phyloP scores from a whole-genome alignment of 2,797 vertebrate species.

The Gastrophryne carolinensis region DNA sequence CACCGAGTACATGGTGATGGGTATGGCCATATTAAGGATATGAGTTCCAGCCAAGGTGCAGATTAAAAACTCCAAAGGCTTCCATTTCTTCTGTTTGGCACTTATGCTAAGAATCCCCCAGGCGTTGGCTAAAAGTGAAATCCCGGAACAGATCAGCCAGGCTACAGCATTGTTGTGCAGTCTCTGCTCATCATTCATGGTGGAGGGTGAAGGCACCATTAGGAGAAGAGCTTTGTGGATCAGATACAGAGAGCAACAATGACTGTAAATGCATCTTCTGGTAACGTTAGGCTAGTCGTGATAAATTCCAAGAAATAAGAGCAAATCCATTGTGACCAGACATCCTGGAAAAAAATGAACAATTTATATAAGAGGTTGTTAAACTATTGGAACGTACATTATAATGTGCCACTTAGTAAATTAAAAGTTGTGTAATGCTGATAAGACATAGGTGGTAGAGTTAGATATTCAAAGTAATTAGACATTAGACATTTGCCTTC shows the following conservation, averaged over 20 bases:
- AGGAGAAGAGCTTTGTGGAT: conserved; percentile 51
- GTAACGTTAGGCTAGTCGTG: conserved; percentile 23
- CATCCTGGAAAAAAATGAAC: conserved; percentile 29
- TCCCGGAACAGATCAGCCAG: conserved; percentile 87
- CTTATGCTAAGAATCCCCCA: conserved; percentile 93
- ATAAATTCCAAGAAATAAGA: neutral
- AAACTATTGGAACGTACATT: neutral
- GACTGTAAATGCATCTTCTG: conserved; percentile 55
- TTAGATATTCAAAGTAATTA: too few species aligned
- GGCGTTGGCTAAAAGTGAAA: conserved; percentile 87
- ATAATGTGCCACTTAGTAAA: too few species aligned
- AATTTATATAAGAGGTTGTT: too few species aligned
- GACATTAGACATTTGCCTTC: too few species aligned
- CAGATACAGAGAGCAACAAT: conserved; percentile 10
- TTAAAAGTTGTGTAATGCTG: too few species aligned
- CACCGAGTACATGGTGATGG: conserved; percentile 88
- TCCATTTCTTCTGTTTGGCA: conserved; percentile 95
- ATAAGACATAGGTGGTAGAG: too few species aligned
- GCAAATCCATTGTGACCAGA: neutral
- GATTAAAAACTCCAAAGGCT: conserved; percentile 89
- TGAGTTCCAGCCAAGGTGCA: conserved; percentile 89
- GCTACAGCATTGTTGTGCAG: conserved; percentile 85
- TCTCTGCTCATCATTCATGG: conserved; percentile 83
- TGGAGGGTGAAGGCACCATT: conserved; percentile 57
- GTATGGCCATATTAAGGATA: conserved; percentile 89